A percentile compares a stretch with the other conserved stretches of the same genome.
These are phyloP conservation scores for Phylloscopus whistleri DNA, from an alignment of 2,113 vertebrate species.

Conservation along the genomic window DNA sequence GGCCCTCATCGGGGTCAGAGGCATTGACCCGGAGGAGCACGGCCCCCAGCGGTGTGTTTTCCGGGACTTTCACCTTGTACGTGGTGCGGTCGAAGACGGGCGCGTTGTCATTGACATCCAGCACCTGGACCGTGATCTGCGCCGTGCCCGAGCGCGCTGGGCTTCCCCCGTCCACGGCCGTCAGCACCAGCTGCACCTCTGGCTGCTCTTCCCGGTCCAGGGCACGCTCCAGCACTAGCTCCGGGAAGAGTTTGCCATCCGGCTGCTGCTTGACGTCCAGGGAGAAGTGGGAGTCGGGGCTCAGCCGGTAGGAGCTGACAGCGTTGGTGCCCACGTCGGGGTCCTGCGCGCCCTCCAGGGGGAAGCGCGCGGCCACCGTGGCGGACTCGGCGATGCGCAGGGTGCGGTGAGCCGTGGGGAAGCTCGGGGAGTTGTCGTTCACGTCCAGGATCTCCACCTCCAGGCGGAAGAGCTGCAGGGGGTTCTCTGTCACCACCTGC, in stretches of 20 bases:
- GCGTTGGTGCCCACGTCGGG: conserved; percentile 78
- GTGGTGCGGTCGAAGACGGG: conserved; percentile 74
- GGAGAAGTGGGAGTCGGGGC: conserved; percentile 72
- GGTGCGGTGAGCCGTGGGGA: conserved; percentile 63
- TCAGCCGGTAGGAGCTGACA: conserved; percentile 73
- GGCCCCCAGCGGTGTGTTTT: conserved; percentile 70
- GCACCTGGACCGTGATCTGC: conserved; percentile 75
- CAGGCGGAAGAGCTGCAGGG: conserved; percentile 76
- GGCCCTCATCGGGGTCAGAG: conserved; percentile 77
- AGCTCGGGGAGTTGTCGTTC: conserved; percentile 82
- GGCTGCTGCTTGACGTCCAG: conserved; percentile 76
- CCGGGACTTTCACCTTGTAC: conserved; percentile 69
- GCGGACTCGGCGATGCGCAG: conserved; percentile 76
- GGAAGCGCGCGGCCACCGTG: conserved; percentile 68
- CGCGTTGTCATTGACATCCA: conserved; percentile 85
- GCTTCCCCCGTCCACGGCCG: conserved; percentile 76
- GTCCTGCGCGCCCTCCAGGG: conserved; percentile 79
- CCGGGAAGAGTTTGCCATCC: conserved; percentile 78
- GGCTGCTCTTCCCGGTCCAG: conserved; percentile 77
- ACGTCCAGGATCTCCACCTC: conserved; percentile 82
- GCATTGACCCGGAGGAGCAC: conserved; percentile 75
- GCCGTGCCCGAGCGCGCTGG: conserved; percentile 73
- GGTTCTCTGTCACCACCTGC: conserved; percentile 78
- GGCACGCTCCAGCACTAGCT: conserved; percentile 77
- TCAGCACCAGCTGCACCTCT: conserved; percentile 75